These are phyloP conservation scores for Zoroaster sp. DNA, from an alignment of 53 echinoderm and acorn worm genomes.

Conservation along the genomic window DNA sequence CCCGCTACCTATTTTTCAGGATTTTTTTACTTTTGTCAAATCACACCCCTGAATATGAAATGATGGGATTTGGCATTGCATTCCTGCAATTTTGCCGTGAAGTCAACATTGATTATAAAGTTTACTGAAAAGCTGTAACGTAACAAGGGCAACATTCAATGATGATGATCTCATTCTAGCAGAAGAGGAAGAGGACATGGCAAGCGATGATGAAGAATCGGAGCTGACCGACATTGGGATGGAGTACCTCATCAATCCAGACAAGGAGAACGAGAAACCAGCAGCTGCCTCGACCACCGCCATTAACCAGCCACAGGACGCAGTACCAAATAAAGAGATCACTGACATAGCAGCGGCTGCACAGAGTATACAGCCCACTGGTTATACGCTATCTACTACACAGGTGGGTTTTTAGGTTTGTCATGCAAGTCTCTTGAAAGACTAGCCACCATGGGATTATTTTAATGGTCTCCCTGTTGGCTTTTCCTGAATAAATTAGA, in stretches of 20 bases:
- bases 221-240: conserved; percentile 90
- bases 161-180: too few relatives aligned
- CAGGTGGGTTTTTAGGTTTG: conserved; percentile 62
- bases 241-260: conserved; percentile 97
- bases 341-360: conserved; percentile 95
- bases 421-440: not conserved
- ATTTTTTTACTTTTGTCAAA: too few relatives aligned
- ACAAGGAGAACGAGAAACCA: conserved; percentile 73
- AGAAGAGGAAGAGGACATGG: conserved; percentile 72
- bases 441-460: too few relatives aligned
- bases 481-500: too few relatives aligned
- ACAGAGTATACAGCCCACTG: conserved; percentile 96
- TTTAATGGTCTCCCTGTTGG: too few relatives aligned
- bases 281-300: not conserved
- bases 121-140: too few relatives aligned
- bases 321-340: conserved; percentile 91
- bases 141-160: too few relatives aligned
- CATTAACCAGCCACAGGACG: conserved; percentile 45
- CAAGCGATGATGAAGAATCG: conserved; percentile 63
- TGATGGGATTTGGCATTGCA: too few relatives aligned
- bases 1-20: too few relatives aligned
- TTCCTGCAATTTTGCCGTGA: too few relatives aligned
- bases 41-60: too few relatives aligned
- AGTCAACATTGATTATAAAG: too few relatives aligned
- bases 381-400: conserved; percentile 94